Conservation (phyloP, 2,797 vertebrate species). For the Fringilla coelebs region DNA sequence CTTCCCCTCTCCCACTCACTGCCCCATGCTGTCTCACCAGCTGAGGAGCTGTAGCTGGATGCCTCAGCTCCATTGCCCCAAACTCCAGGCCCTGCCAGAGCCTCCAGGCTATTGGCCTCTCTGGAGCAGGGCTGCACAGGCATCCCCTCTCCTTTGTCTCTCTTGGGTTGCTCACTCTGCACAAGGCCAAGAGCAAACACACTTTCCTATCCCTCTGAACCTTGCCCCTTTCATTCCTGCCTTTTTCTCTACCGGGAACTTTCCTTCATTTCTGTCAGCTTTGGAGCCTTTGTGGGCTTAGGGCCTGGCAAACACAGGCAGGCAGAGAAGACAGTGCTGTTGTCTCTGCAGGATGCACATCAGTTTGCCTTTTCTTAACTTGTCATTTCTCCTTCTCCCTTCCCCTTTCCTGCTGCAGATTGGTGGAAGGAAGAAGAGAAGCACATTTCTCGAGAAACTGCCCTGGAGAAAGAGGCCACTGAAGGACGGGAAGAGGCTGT, state of each 20-base stretch:
- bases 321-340: background rate
- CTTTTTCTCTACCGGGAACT: no score
- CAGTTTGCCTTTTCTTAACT: background rate
- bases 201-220: no score
- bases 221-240: no score
- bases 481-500: constrained; percentile 48
- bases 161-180: no score
- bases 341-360: background rate
- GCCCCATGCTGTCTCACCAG: background rate
- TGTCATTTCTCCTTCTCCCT: no score
- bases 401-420: background rate
- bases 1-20: background rate
- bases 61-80: background rate
- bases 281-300: background rate
- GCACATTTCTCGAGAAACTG: background rate
- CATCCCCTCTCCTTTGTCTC: no score
- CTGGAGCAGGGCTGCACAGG: no score
- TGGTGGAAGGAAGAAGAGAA: background rate
- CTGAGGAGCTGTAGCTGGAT: background rate
- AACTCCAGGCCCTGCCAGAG: background rate
- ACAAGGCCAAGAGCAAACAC: no score
- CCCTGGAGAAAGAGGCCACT: background rate
- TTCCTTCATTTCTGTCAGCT: background rate
- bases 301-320: background rate
- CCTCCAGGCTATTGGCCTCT: background rate